phyloP scores from a whole-genome alignment of 2,797 vertebrate species.

The Poecilia wingei region DNA sequence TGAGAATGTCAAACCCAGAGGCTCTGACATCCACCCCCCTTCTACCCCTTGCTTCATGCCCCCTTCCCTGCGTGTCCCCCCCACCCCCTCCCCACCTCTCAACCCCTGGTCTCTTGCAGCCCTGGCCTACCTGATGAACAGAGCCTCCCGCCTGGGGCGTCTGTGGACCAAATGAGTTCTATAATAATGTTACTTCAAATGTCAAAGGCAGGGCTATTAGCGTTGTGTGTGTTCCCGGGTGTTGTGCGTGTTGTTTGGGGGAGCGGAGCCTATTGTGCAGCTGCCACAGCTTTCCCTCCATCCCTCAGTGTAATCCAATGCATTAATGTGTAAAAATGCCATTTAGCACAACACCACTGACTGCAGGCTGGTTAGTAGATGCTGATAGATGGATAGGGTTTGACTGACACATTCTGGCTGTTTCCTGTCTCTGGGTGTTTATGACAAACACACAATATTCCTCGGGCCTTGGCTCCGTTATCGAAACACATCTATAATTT shows the following conservation, averaged over 20 bases:
- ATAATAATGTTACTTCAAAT: constrained; percentile 79
- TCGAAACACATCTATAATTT: constrained; percentile 37
- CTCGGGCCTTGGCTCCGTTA: constrained; percentile 41
- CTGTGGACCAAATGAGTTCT: constrained; percentile 72
- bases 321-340: constrained; percentile 83
- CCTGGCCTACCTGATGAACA: constrained; percentile 73
- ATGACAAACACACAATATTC: constrained; percentile 57
- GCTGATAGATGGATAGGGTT: constrained; percentile 68
- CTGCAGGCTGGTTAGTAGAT: constrained; percentile 71
- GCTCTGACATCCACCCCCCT: constrained; percentile 61
- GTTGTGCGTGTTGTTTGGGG: constrained; percentile 39
- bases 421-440: constrained; percentile 65
- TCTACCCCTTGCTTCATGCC: constrained; percentile 26
- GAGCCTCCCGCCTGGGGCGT: constrained; percentile 61
- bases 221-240: constrained; percentile 30
- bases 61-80: constrained; percentile 59
- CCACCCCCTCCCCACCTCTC: constrained; percentile 12
- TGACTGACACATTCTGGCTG: constrained; percentile 75
- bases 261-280: constrained; percentile 43
- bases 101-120: constrained; percentile 47
- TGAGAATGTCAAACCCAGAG: constrained; percentile 81
- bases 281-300: constrained; percentile 56
- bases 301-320: constrained; percentile 74
- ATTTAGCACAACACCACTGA: constrained; percentile 75
- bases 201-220: constrained; percentile 73